Percentiles rank a stretch among this genome's conserved stretches.
These are phyloP conservation scores for Otus sunia DNA, from an alignment of 2,113 vertebrate species.

Conservation along the genomic window DNA sequence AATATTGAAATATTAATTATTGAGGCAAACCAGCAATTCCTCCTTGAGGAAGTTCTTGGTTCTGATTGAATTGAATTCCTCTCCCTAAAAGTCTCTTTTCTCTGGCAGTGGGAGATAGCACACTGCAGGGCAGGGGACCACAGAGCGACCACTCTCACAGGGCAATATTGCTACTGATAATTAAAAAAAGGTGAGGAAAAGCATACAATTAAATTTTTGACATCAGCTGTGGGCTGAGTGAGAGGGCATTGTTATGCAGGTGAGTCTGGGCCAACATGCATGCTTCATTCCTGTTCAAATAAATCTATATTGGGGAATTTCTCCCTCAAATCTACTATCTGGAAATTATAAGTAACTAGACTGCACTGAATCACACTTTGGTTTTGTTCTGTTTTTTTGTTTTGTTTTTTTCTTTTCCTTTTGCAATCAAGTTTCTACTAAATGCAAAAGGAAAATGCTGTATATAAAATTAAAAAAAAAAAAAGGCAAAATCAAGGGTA, in stretches of 20 bases:
- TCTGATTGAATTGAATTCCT: no score
- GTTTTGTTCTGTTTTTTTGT: background rate
- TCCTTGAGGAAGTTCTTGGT: accelerated
- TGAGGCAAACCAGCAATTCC: background rate
- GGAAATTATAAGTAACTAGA: background rate
- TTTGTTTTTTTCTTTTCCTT: background rate
- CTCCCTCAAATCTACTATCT: no score
- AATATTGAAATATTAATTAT: background rate
- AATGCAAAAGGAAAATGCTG: background rate
- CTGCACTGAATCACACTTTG: background rate
- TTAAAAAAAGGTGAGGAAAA: background rate
- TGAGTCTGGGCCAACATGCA: background rate
- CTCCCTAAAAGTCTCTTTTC: no score
- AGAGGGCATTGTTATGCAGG: background rate
- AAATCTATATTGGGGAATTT: background rate
- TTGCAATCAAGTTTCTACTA: background rate
- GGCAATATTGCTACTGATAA: background rate
- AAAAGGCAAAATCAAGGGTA: background rate
- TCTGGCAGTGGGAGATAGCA: background rate
- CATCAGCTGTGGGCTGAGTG: background rate
- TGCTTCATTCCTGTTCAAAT: background rate
- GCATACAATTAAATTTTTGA: background rate
- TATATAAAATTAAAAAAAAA: background rate
- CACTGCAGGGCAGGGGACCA: background rate
- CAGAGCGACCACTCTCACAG: no score